Evolutionary conservation across 2,113 vertebrate species (phyloP).

Genomic region (Strigops habroptila): DNA sequence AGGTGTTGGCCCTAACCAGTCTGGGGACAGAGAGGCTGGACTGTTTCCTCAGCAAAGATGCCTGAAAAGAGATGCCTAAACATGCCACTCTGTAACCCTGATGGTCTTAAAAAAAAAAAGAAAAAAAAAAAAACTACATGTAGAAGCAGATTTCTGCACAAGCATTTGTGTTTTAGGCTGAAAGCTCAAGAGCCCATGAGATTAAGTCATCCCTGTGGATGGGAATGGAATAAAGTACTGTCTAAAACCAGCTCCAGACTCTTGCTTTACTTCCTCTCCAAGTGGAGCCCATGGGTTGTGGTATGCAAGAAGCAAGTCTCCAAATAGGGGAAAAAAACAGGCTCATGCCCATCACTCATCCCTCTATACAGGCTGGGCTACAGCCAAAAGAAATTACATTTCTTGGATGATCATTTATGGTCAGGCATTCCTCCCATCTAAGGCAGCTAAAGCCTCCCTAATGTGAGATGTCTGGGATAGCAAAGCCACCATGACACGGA

Average conservation of each 20-base stretch:
- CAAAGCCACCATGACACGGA: fast-evolving
- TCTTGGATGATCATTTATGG: not conserved
- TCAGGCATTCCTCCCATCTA: not conserved
- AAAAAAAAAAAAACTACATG: not conserved
- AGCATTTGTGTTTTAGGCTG: not conserved
- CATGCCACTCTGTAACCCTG: fast-evolving
- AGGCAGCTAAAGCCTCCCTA: not conserved
- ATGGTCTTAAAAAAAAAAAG: too few species aligned
- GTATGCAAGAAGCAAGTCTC: not conserved
- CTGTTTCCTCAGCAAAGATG: not conserved
- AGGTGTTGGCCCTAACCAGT: not conserved
- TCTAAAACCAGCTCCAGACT: not conserved
- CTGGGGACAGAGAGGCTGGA: not conserved
- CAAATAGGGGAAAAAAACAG: slow-evolving; percentile 19
- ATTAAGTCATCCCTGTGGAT: not conserved
- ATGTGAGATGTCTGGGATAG: not conserved
- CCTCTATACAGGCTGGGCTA: not conserved
- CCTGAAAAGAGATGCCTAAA: not conserved
- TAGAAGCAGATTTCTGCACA: not conserved
- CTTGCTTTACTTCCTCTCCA: not conserved
- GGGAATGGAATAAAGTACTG: not conserved
- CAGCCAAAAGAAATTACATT: not conserved
- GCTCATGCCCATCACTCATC: not conserved
- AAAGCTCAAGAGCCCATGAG: fast-evolving
- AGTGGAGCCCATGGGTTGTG: not conserved